These are phyloP conservation scores for Gallinago undulata DNA, from an alignment of 2,113 vertebrate species.

Conservation along the genomic window DNA sequence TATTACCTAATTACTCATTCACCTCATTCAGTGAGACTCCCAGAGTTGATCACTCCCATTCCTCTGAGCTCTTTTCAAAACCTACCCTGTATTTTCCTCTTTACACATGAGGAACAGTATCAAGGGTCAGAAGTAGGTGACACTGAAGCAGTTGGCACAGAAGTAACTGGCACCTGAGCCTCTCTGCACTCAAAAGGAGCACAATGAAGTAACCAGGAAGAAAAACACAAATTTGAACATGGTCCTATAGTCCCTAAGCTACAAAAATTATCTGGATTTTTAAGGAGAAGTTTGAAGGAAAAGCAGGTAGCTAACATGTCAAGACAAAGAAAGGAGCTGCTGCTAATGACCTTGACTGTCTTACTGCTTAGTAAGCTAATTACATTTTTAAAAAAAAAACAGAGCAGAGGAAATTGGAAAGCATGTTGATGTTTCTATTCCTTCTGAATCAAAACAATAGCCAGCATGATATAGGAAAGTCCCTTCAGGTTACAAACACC, in stretches of 20 bases:
- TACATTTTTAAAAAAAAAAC: neutral
- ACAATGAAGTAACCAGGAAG: neutral
- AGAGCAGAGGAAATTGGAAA: conserved; percentile 54
- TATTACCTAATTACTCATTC: neutral
- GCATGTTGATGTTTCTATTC: conserved; percentile 29
- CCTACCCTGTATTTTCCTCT: neutral
- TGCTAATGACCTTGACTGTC: neutral
- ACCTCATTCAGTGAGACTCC: neutral
- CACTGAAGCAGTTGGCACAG: neutral
- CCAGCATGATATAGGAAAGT: neutral
- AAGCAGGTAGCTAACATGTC: neutral
- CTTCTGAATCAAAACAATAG: conserved; percentile 40
- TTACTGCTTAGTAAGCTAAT: conserved; percentile 37
- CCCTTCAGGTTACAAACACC: neutral
- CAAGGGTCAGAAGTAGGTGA: neutral
- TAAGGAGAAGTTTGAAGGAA: neutral
- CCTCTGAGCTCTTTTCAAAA: neutral
- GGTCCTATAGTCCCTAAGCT: neutral
- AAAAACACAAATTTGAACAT: neutral
- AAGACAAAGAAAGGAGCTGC: conserved; percentile 18
- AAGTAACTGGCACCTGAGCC: neutral
- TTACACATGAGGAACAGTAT: neutral
- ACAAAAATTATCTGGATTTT: neutral
- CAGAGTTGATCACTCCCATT: neutral
- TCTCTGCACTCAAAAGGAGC: neutral